Conservation (phyloP, 2,797 vertebrate species). For the Garrulus glandarius region DNA sequence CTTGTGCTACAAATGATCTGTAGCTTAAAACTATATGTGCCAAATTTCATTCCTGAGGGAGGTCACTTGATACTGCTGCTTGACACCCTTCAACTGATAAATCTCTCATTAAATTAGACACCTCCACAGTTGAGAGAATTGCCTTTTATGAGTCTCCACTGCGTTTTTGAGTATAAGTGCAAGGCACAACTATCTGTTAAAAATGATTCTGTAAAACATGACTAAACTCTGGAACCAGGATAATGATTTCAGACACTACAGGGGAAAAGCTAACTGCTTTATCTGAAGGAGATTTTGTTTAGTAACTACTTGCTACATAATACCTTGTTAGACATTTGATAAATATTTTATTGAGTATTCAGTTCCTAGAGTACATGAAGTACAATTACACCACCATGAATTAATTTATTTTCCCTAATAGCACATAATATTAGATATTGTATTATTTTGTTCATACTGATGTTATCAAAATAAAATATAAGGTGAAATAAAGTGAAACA, state of each 20-base stretch:
- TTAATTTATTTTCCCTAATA: not conserved
- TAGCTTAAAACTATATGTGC: not conserved
- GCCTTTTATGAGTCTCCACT: not conserved
- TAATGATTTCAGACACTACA: not conserved
- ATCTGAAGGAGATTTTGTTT: not conserved
- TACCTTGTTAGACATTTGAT: not conserved
- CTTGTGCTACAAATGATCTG: not conserved
- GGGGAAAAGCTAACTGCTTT: not conserved
- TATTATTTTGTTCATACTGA: not conserved
- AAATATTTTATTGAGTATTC: not conserved
- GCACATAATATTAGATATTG: not conserved
- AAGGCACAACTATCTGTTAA: conserved; percentile 23
- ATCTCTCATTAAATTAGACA: conserved; percentile 45
- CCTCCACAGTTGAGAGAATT: not conserved
- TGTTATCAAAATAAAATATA: not conserved
- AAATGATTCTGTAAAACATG: conserved; percentile 30
- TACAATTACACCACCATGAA: not conserved
- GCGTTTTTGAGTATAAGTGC: not conserved
- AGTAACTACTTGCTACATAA: not conserved
- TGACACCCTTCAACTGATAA: conserved; percentile 10
- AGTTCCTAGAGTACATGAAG: not conserved
- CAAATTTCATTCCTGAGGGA: conserved; percentile 2
- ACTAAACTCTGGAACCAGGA: not conserved
- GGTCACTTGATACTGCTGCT: not conserved
- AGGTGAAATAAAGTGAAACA: not conserved